A percentile compares a stretch with the other conserved stretches of the same genome.
These are phyloP conservation scores for Tenrec ecaudatus DNA, from an alignment of 2,113 vertebrate species.

Conservation along the genomic window DNA sequence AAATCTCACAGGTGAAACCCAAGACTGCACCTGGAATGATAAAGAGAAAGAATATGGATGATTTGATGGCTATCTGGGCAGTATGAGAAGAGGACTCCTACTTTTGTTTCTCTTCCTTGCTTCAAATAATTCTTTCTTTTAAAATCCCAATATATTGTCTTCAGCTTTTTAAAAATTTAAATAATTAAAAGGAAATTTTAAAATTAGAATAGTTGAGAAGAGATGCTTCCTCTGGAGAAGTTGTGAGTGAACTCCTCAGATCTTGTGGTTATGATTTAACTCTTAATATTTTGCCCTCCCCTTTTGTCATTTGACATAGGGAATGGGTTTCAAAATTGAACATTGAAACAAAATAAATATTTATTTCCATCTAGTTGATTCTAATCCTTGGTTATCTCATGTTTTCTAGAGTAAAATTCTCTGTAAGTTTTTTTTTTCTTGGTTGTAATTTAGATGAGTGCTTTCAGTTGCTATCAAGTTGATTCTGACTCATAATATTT, in stretches of 20 bases:
- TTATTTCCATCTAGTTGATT: background rate
- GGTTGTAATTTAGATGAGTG: background rate
- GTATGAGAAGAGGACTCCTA: background rate
- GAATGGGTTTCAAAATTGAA: too few relatives aligned
- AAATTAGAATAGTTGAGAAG: background rate
- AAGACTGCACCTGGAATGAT: background rate
- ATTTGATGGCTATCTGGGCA: background rate
- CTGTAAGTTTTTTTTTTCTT: background rate
- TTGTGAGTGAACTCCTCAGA: background rate
- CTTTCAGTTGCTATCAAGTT: too few relatives aligned
- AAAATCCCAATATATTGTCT: background rate
- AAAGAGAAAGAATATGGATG: background rate
- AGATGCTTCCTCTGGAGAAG: background rate
- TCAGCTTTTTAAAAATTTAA: background rate
- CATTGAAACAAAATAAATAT: too few relatives aligned
- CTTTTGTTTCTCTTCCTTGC: background rate
- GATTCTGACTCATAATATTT: too few relatives aligned
- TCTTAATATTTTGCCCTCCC: background rate
- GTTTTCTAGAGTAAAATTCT: background rate
- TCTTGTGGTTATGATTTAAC: background rate
- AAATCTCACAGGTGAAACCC: conserved; percentile 10
- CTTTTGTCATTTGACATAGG: too few relatives aligned
- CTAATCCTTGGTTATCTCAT: background rate
- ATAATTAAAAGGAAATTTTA: conserved; percentile 21
- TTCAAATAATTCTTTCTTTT: background rate